Evolutionary conservation across 2,797 vertebrate species (phyloP), one percentile per base, ranked within the genome.

Genomic region (Ibycter americanus): DNA sequence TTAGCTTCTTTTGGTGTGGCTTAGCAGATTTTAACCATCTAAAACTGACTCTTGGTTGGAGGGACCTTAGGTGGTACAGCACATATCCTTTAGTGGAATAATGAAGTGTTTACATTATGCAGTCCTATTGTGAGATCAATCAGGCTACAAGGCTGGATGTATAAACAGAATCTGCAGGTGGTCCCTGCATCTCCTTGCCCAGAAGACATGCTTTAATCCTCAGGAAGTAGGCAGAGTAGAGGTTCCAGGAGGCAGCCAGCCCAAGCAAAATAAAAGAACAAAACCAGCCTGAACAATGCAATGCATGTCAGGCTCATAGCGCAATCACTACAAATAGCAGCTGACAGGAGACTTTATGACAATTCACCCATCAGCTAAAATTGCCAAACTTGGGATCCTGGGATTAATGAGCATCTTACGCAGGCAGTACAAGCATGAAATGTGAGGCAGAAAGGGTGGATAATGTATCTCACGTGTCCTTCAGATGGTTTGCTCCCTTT

Each of bases 101-200:
- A 97, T 96, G 96, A 96, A 95, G n/a, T 98, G 97, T 98, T 98
- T 98, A 97, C 93, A 65, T 97, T 97, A 88, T 96, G 83, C 42
- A 73, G 97, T 68, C 83, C 96, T 94, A 97, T 98, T 97, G 96
- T 98, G 89, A 98, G 97, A 97, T 97, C 97, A 97, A 94, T 97
- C 94, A 71, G 82, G 47, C 89, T 94, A 71, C 83, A 83, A 87
- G 85, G 82, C 83, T 38, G 68, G 94, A 97, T 98, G 98, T 97
- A 97, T 99, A 99, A 99, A 99, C 98, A 98, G 51, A 98, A 97
- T 98, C 98, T 98, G 98, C 98, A 98, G 99, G 99, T 99, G 99
- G 99, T 99, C 98, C 80, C 74, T 44, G 91, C 36, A 13, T 91
- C 91, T 94, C 84, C 91, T 88, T 95, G 95, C 95, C 94, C 95